phyloP scores from a whole-genome alignment of 1,140 invertebrate genomes.

The Calosoma granatense region DNA sequence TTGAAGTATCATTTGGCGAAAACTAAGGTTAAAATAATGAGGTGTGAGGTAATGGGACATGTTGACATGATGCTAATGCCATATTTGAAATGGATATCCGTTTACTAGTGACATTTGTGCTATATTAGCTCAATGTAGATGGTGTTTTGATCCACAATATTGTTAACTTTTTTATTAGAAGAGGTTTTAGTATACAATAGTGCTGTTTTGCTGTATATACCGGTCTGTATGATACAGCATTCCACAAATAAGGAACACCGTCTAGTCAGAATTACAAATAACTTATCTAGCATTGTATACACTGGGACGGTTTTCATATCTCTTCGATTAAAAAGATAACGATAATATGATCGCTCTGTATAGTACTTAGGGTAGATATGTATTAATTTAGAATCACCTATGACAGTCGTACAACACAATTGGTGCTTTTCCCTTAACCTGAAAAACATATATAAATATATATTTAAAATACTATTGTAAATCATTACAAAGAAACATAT shows the following conservation, averaged over 20 bases:
- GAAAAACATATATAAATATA: neutral
- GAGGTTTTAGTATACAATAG: neutral
- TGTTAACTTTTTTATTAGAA: no score
- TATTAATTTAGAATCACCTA: slow-evolving; percentile 1
- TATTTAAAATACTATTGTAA: slow-evolving; percentile 3
- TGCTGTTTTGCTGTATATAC: neutral
- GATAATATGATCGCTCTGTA: neutral
- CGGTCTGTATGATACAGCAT: neutral
- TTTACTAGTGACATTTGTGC: no score
- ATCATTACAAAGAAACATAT: neutral
- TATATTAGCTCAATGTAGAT: no score
- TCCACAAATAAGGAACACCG: neutral
- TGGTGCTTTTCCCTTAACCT: slow-evolving; percentile 6
- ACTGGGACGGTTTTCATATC: no score
- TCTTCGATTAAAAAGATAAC: no score
- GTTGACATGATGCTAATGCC: no score
- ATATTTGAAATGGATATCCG: no score
- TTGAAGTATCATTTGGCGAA: no score
- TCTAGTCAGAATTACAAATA: neutral
- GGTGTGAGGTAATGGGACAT: no score
- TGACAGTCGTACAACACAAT: slow-evolving; percentile 2
- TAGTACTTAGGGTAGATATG: neutral
- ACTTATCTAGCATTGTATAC: neutral
- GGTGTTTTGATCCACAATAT: no score
- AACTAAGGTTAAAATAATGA: no score